Evolutionary conservation across 2,113 vertebrate genomes (phyloP).

Genomic region (Myrmecobius fasciatus): DNA sequence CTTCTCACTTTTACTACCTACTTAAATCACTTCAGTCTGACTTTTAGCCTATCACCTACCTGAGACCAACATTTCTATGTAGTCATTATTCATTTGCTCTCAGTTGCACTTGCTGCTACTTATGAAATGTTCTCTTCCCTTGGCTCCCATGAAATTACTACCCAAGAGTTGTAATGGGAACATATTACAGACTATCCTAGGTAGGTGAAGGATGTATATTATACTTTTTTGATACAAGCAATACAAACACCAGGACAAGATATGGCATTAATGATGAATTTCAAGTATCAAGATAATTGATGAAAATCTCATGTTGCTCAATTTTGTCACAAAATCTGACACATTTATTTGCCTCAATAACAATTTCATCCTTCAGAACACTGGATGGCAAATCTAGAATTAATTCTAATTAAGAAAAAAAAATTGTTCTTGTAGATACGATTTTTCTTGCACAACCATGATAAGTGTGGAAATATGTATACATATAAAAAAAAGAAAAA

Average conservation of each 20-base stretch:
- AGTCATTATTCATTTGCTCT: background rate
- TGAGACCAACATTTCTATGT: background rate
- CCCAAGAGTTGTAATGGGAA: background rate
- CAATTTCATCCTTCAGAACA: background rate
- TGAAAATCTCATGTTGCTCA: background rate
- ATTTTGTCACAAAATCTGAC: background rate
- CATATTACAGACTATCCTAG: background rate
- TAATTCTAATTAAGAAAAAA: background rate
- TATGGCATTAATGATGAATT: background rate
- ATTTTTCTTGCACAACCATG: too few species aligned
- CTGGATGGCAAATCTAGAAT: background rate
- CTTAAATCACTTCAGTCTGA: background rate
- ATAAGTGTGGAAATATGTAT: too few species aligned
- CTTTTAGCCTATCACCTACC: background rate
- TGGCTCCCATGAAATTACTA: background rate
- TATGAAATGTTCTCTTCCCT: background rate
- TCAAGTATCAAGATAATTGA: background rate
- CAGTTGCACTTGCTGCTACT: background rate
- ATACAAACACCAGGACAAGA: background rate
- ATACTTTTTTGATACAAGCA: background rate
- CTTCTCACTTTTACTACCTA: background rate
- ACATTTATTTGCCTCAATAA: background rate
- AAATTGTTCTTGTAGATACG: too few species aligned
- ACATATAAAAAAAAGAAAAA: too few species aligned
- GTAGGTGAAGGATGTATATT: background rate